phyloP scores from a whole-genome alignment of 2,113 vertebrate genomes.

The Malurus melanocephalus region DNA sequence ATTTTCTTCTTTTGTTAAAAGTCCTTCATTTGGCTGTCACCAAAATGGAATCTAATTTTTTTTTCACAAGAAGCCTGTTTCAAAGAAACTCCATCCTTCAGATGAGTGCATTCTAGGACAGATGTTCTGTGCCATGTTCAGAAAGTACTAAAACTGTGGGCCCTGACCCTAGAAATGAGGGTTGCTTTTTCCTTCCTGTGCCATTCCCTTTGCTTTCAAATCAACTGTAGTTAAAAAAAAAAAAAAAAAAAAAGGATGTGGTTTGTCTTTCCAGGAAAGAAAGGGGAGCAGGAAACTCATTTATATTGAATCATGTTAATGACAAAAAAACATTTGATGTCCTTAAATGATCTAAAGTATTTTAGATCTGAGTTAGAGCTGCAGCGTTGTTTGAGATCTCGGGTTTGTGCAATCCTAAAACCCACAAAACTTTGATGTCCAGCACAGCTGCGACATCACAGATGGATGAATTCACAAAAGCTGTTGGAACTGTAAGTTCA shows the following conservation, averaged over 20 bases:
- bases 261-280: constrained; percentile 2
- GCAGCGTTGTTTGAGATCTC: neutral
- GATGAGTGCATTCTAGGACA: neutral
- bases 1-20: neutral
- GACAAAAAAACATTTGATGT: neutral
- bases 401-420: neutral
- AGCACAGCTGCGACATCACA: neutral
- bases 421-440: neutral
- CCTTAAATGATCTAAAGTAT: constrained; percentile 7
- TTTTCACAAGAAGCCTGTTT: neutral
- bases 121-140: neutral
- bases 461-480: neutral
- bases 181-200: neutral
- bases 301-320: neutral
- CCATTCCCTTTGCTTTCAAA: neutral
- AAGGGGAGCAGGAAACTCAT: neutral
- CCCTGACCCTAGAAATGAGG: neutral
- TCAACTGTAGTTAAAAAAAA: neutral
- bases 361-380: neutral
- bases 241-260: neutral
- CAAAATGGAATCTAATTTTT: neutral
- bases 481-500: neutral
- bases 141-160: neutral
- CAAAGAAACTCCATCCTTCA: neutral
- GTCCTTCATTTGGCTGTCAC: neutral